Evolutionary conservation across 2,113 vertebrate genomes (phyloP).

Genomic region (Boulengeromyrus knoepffleri): DNA sequence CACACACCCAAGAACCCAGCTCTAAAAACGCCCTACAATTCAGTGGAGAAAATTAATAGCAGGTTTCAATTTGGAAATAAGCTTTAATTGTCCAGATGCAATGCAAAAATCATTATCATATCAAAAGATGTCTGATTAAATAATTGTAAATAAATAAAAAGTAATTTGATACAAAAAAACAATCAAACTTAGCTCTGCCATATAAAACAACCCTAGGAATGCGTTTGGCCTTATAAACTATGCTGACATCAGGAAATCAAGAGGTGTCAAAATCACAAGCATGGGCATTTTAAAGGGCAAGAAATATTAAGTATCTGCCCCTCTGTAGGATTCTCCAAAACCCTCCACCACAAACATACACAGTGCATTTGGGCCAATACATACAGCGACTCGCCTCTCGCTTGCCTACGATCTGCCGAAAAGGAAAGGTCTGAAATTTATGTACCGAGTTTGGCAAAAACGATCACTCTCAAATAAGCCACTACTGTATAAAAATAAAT

Average conservation of each 20-base stretch:
- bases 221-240: not conserved
- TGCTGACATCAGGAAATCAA: not conserved
- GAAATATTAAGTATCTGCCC: not conserved
- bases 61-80: not conserved
- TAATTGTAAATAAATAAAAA: not conserved
- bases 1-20: not conserved
- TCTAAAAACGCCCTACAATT: not conserved
- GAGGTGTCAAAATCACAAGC: not conserved
- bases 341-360: not conserved
- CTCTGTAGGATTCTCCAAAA: not conserved
- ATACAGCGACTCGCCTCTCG: not conserved
- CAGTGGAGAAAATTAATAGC: not conserved
- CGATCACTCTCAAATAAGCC: conserved; percentile 5
- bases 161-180: not conserved
- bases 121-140: not conserved
- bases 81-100: not conserved
- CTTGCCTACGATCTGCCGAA: not conserved
- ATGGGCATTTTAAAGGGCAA: conserved; percentile 7
- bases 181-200: not conserved
- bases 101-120: not conserved
- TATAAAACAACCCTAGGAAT: not conserved
- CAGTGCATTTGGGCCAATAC: not conserved
- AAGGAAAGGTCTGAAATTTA: not conserved
- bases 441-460: conserved; percentile 17
- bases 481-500: conserved; percentile 20